phyloP scores from a whole-genome alignment of 2,113 vertebrate species.

The Ornithorhynchus anatinus region DNA sequence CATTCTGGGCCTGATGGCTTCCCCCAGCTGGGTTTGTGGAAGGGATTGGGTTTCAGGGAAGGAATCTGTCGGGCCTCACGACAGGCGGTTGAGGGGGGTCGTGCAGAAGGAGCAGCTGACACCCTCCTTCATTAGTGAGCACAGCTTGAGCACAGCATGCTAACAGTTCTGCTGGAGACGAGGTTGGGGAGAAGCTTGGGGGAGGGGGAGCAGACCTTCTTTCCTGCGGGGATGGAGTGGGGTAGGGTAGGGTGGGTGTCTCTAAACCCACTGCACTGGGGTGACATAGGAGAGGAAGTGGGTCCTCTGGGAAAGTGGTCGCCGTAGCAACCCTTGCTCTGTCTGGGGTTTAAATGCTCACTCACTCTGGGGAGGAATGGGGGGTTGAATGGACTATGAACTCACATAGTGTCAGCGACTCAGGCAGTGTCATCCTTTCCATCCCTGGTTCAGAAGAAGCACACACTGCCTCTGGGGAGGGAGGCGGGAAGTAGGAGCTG shows the following conservation, averaged over 20 bases:
- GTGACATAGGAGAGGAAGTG: background rate
- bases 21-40: too few species aligned
- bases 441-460: too few species aligned
- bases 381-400: too few species aligned
- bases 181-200: background rate
- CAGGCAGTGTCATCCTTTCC: too few species aligned
- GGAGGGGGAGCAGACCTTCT: background rate
- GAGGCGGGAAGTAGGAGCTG: too few species aligned
- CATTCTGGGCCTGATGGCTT: too few species aligned
- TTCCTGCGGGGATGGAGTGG: background rate
- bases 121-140: slow-evolving; percentile 28
- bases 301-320: background rate
- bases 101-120: slow-evolving; percentile 45
- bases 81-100: too few species aligned
- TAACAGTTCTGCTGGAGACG: background rate
- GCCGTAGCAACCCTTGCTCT: too few species aligned
- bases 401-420: too few species aligned
- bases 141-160: background rate
- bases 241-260: background rate
- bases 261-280: background rate
- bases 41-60: slow-evolving; percentile 26
- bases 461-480: too few species aligned
- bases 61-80: background rate
- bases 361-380: too few species aligned
- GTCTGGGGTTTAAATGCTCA: too few species aligned